A percentile compares a stretch with the other conserved stretches of the same genome.
These are phyloP conservation scores for Falco rusticolus DNA, from an alignment of 2,797 vertebrate genomes.

Conservation along the genomic window DNA sequence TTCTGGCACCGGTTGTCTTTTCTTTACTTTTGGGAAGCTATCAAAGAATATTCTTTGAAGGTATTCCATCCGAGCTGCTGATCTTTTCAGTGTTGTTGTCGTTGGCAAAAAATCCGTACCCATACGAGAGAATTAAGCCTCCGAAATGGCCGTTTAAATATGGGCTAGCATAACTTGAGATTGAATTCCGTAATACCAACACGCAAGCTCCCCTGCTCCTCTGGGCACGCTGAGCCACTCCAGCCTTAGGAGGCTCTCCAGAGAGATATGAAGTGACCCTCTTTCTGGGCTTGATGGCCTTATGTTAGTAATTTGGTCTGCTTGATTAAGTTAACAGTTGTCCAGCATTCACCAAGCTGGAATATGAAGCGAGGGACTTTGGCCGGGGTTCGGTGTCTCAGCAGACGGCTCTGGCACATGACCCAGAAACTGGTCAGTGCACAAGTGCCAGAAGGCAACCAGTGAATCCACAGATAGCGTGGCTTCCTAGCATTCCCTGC, in stretches of 20 bases:
- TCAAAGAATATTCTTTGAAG: slow-evolving; percentile 43
- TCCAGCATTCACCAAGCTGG: not conserved
- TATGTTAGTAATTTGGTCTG: not conserved
- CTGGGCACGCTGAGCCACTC: not conserved
- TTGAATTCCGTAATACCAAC: slow-evolving; percentile 21
- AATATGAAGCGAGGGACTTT: not conserved
- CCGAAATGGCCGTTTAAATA: slow-evolving; percentile 12
- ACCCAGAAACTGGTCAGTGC: not conserved
- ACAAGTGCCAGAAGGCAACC: not conserved
- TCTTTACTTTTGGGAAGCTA: slow-evolving; percentile 41
- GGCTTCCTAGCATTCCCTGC: not conserved
- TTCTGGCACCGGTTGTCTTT: slow-evolving; percentile 28
- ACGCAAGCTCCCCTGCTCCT: not conserved
- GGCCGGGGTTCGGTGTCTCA: not conserved
- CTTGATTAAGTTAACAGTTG: not conserved
- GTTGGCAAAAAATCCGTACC: not conserved
- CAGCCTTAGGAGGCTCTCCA: not conserved
- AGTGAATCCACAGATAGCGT: not conserved
- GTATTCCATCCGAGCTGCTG: slow-evolving; percentile 1
- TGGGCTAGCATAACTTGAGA: slow-evolving; percentile 2
- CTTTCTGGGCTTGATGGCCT: not conserved
- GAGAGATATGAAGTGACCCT: not conserved
- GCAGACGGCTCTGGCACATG: not conserved
- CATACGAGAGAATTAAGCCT: not conserved
- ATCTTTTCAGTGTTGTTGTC: not conserved